Conservation (phyloP, 2,797 vertebrate species). For the Pachyuromys duprasi region DNA sequence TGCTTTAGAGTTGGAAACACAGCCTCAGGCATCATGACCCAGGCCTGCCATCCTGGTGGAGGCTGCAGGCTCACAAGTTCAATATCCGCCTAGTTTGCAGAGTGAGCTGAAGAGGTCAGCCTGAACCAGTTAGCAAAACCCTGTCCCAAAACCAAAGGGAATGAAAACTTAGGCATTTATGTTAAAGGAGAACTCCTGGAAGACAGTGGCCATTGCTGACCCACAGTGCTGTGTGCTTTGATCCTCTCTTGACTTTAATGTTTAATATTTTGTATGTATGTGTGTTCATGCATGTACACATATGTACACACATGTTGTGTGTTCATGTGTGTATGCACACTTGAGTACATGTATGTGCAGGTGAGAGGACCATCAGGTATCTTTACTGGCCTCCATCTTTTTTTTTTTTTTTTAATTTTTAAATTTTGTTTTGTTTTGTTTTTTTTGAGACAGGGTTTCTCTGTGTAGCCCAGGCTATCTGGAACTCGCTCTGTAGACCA, state of each 20-base stretch:
- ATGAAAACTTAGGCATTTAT: background rate
- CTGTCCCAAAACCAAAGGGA: background rate
- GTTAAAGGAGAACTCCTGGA: background rate
- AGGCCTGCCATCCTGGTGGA: background rate
- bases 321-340: too few relatives aligned
- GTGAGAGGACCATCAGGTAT: background rate
- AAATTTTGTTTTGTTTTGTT: too few relatives aligned
- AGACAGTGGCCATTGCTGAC: background rate
- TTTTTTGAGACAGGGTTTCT: too few relatives aligned
- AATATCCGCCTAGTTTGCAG: background rate
- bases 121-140: background rate
- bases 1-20: background rate
- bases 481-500: too few relatives aligned
- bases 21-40: too few relatives aligned
- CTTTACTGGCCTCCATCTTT: background rate
- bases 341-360: background rate
- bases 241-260: background rate
- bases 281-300: background rate
- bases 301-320: background rate
- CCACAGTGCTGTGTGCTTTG: background rate
- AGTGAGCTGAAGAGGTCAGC: background rate
- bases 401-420: background rate
- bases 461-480: too few relatives aligned
- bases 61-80: background rate
- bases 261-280: background rate